Base-by-base conservation (phyloP, 2,113 vertebrate genomes). In the Amblyornis subalaris region DNA sequence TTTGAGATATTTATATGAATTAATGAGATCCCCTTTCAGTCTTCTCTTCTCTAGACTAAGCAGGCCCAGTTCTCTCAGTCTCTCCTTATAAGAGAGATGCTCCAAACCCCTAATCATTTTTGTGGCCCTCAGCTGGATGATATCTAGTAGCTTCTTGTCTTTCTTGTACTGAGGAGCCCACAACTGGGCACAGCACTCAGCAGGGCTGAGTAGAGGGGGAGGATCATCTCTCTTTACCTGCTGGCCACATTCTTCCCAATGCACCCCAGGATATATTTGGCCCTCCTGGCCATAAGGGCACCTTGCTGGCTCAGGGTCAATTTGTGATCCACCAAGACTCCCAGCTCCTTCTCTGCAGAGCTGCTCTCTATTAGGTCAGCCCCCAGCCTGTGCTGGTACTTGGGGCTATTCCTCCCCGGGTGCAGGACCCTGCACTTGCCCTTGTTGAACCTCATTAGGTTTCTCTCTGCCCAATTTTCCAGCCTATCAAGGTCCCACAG, bases 221-320 rank as follows among this genome's bases (percentile, higher is more conserved):
- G 10, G 22, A 65, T 33, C 62, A 65, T 14, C 62, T 24, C 31
- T 15, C 31, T 18, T 10, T 2, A 45, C 62, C 31, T 24, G 22
- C 14, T 45, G 7, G 48, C 29, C 29, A 31, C 25, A 31, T 25
- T 35, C 29, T 42, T 62, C 14, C 35, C 18, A 10, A 9, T 47
- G 31, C 6, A 13, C 35, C 18, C 19, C 0, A 0, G 31, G 3
- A 55, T 35, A 18, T 14, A 21, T 11, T 6, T 36, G 47, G 6
- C 22, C 18, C 35, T 62, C 21, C 35, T 62, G 48, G 12, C 31
- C 42, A 19, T 29, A 54, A 48, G 25, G 31, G 18, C 31, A 54
- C 35, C 36, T 38, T 48, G 40, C 40, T 25, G 26, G 29, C 12
- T 89, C 42, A 24, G 35, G n/a, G 26, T 48, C 54, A 42, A 0